Conservation (phyloP, 1,140 invertebrate species). For the Myzus persicae region DNA sequence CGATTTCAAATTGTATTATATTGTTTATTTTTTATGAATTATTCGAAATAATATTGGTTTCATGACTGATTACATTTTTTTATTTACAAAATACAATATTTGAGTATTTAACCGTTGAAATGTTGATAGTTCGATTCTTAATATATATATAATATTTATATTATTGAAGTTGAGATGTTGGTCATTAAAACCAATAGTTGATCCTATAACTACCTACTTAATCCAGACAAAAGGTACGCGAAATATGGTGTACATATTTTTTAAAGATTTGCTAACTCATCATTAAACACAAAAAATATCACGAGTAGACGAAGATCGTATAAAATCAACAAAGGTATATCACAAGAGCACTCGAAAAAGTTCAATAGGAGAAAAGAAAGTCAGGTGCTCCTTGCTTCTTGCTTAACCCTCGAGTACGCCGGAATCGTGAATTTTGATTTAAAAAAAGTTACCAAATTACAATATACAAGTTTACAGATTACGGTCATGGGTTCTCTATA, state of each 20-base stretch:
- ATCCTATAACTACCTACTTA: constrained; percentile 7
- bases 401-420: constrained; percentile 13
- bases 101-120: not conserved
- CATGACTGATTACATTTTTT: not conserved
- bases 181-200: constrained; percentile 40
- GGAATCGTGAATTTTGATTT: constrained; percentile 1
- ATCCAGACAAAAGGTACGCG: not conserved
- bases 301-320: constrained; percentile 21
- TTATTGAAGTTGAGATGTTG: not conserved
- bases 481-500: not conserved
- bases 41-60: not conserved
- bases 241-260: not conserved
- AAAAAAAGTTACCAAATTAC: constrained; percentile 42
- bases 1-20: not conserved
- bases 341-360: constrained; percentile 47
- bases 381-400: constrained; percentile 12
- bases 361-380: constrained; percentile 48
- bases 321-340: constrained; percentile 43
- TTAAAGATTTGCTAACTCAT: constrained; percentile 39
- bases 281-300: constrained; percentile 43
- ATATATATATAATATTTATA: not conserved
- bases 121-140: not conserved
- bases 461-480: constrained; percentile 12
- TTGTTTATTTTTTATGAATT: not conserved
- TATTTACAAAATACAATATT: not conserved